These are phyloP conservation scores for Pelosia muscerda DNA, from an alignment of 2,888 invertebrate species.

Conservation along the genomic window DNA sequence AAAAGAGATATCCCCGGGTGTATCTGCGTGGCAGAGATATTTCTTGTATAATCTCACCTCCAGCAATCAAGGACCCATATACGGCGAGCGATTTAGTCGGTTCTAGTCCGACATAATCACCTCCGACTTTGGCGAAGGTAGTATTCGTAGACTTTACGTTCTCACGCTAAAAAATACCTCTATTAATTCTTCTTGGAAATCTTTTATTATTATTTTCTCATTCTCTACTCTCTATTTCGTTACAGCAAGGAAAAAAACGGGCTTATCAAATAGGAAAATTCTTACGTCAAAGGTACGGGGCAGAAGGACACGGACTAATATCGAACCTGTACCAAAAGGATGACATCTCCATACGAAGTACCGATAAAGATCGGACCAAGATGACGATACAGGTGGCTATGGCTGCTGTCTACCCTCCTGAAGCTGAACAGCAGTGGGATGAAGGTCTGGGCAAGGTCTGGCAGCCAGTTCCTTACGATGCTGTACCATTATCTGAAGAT, in stretches of 20 bases:
- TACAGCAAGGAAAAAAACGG: slow-evolving; percentile 71
- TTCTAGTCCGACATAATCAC: too few relatives aligned
- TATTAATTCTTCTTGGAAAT: too few relatives aligned
- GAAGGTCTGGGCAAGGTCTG: slow-evolving; percentile 74
- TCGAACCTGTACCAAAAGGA: slow-evolving; percentile 70
- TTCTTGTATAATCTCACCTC: too few relatives aligned
- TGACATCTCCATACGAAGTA: slow-evolving; percentile 72
- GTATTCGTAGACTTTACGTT: too few relatives aligned
- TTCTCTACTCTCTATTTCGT: not conserved
- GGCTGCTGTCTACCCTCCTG: slow-evolving; percentile 77
- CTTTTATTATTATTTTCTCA: not conserved
- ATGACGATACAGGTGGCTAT: slow-evolving; percentile 78
- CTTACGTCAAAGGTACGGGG: slow-evolving; percentile 70
- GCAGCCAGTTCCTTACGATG: slow-evolving; percentile 78
- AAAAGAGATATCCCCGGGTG: too few relatives aligned
- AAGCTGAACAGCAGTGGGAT: slow-evolving; percentile 77
- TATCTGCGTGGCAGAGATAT: too few relatives aligned
- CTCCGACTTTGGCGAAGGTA: too few relatives aligned
- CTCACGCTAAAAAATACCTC: too few relatives aligned
- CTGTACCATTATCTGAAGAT: slow-evolving; percentile 73
- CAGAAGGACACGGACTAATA: slow-evolving; percentile 61
- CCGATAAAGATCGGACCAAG: slow-evolving; percentile 81
- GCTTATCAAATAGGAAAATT: slow-evolving; percentile 76
- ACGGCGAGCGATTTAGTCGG: too few relatives aligned
- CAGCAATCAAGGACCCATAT: too few relatives aligned